Conservation (phyloP, 1,140 invertebrate genomes). For the Drosophila neocordata region DNA sequence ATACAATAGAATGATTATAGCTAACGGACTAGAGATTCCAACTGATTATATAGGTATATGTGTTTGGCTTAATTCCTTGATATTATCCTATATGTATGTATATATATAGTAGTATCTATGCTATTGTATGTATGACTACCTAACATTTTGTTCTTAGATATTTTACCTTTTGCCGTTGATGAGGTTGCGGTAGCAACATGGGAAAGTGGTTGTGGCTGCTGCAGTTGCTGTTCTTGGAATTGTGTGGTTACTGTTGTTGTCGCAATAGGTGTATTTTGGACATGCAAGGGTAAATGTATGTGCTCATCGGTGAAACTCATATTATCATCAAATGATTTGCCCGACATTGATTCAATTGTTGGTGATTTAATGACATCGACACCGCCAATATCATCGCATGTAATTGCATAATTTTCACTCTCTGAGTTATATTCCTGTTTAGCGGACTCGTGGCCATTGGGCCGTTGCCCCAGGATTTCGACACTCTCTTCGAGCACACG, state of each 20-base stretch:
- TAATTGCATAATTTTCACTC: conserved; percentile 82
- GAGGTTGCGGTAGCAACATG: conserved; percentile 46
- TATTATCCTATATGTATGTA: not conserved
- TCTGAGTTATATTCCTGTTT: conserved; percentile 80
- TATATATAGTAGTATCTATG: not conserved
- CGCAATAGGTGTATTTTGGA: conserved; percentile 42
- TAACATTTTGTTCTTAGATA: conserved; percentile 44
- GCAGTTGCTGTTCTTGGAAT: conserved; percentile 57
- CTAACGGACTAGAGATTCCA: conserved; percentile 61
- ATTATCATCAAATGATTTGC: conserved; percentile 83
- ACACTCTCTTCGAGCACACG: conserved; percentile 80
- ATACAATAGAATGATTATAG: conserved; percentile 60
- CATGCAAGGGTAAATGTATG: conserved; percentile 71
- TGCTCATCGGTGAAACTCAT: conserved; percentile 81
- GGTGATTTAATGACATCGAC: conserved; percentile 82
- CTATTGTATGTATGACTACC: conserved; percentile 44
- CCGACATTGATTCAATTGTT: conserved; percentile 82
- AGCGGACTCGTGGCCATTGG: conserved; percentile 59
- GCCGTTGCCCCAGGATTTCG: conserved; percentile 69
- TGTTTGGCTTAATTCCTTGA: not conserved
- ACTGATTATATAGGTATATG: not conserved
- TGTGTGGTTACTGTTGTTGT: conserved; percentile 60
- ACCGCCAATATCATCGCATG: conserved; percentile 80
- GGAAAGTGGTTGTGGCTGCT: conserved; percentile 37
- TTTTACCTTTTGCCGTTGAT: conserved; percentile 67